Evolutionary conservation across 1,140 invertebrate genomes (phyloP).

Genomic region (Ptiloglossa arizonensis): DNA sequence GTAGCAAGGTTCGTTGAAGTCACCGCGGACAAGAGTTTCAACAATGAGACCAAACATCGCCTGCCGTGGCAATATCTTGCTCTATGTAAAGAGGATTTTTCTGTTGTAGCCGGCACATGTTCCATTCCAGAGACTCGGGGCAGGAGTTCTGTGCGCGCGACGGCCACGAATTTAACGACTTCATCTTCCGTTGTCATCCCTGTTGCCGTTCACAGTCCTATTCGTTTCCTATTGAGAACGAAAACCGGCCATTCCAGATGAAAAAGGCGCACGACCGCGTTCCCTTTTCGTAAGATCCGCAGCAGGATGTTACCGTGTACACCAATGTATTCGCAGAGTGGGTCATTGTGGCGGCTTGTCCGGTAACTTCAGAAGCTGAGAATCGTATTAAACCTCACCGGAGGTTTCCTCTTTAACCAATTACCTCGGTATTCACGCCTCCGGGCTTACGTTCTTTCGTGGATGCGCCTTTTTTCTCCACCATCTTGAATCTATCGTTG

Average conservation of each 20-base stretch:
- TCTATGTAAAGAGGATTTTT: constrained; percentile 57
- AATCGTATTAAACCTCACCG: constrained; percentile 52
- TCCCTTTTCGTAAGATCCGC: constrained; percentile 40
- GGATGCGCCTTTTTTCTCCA: constrained; percentile 7
- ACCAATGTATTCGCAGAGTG: constrained; percentile 43
- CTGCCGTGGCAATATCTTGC: constrained; percentile 55
- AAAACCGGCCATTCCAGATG: neutral
- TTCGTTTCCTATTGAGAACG: constrained; percentile 43
- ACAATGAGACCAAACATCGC: neutral
- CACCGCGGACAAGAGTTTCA: neutral
- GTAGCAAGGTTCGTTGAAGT: neutral
- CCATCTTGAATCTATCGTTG: constrained; percentile 45
- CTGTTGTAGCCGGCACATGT: neutral
- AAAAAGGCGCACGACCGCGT: constrained; percentile 34
- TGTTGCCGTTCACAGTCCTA: constrained; percentile 34
- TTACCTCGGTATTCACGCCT: constrained; percentile 71
- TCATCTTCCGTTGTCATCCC: constrained; percentile 39
- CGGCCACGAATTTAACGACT: constrained; percentile 52
- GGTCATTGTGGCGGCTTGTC: constrained; percentile 49
- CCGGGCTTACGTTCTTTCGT: constrained; percentile 11
- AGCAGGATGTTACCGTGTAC: constrained; percentile 23
- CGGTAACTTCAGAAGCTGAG: constrained; percentile 56
- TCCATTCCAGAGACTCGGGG: neutral
- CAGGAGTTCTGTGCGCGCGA: neutral
- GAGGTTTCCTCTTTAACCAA: constrained; percentile 70